Percentiles rank a stretch among this genome's conserved stretches.
These are phyloP conservation scores for Proteles cristata DNA, from an alignment of 2,113 vertebrate species.

Conservation along the genomic window DNA sequence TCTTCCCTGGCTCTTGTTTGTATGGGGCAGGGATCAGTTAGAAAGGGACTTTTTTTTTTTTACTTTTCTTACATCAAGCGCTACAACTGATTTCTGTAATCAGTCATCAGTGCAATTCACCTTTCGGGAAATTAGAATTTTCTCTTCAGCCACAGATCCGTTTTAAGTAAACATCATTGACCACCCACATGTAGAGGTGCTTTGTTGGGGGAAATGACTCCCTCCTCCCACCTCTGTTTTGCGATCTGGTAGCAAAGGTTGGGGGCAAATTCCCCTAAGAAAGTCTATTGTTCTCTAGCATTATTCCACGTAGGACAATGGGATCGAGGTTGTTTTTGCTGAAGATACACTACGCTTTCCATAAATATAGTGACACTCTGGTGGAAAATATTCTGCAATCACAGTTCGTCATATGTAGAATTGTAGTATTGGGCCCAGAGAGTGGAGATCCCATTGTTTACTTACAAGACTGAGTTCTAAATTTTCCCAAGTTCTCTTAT, in stretches of 20 bases:
- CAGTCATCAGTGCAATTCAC: slow-evolving; percentile 56
- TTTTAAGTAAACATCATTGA: slow-evolving; percentile 77
- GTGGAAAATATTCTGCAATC: slow-evolving; percentile 2
- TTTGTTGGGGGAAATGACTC: slow-evolving; percentile 68
- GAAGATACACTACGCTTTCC: neutral
- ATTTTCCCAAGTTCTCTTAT: neutral
- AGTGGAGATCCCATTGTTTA: neutral
- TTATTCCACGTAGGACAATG: neutral
- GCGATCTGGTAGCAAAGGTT: slow-evolving; percentile 55
- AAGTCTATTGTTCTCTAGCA: slow-evolving; percentile 65
- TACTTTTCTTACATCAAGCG: slow-evolving; percentile 24
- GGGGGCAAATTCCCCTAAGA: neutral
- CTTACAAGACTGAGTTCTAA: neutral
- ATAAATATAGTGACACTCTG: neutral
- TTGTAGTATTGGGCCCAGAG: neutral
- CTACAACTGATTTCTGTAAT: slow-evolving; percentile 66
- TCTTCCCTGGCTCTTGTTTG: slow-evolving; percentile 39
- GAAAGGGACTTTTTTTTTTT: slow-evolving; percentile 51
- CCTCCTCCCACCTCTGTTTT: neutral
- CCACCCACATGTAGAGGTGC: slow-evolving; percentile 44
- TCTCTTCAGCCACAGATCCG: slow-evolving; percentile 70
- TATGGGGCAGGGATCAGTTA: slow-evolving; percentile 60
- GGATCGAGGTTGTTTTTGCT: neutral
- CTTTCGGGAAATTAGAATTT: slow-evolving; percentile 61
- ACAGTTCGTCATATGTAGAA: neutral